Conservation (phyloP, 2,888 invertebrate genomes). For the Leuctra nigra region DNA sequence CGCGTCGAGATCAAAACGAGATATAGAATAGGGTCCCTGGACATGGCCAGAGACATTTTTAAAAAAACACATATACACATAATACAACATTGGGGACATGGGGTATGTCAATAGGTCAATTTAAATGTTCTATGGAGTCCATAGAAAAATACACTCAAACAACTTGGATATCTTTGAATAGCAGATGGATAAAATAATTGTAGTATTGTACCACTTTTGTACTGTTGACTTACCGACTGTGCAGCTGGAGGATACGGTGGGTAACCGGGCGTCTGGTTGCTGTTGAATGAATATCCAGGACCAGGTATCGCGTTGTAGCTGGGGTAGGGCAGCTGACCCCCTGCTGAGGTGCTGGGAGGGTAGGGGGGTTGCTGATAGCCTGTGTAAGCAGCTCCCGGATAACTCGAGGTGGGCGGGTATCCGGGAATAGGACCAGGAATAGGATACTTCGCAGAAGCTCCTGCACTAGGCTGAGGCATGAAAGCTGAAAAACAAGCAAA, state of each 20-base stretch:
- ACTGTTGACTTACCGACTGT: constrained; percentile 18
- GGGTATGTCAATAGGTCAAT: too few species aligned
- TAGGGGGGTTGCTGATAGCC: constrained; percentile 32
- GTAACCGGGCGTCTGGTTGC: background rate
- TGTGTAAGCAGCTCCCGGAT: constrained; percentile 34
- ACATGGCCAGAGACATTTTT: too few species aligned
- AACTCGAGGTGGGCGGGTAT: constrained; percentile 33
- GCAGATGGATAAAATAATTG: too few species aligned
- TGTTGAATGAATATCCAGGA: constrained; percentile 14
- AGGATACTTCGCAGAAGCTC: constrained; percentile 22
- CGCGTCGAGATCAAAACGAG: too few species aligned
- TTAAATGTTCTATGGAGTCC: too few species aligned
- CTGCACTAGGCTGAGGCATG: constrained; percentile 41
- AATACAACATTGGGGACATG: too few species aligned
- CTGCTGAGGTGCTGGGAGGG: background rate
- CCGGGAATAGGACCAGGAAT: constrained; percentile 31
- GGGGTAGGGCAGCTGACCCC: constrained; percentile 34
- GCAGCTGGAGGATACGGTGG: constrained; percentile 38
- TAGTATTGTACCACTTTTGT: too few species aligned
- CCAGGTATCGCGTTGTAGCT: constrained; percentile 44
- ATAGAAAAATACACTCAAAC: too few species aligned
- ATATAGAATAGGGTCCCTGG: too few species aligned
- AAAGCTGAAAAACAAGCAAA: constrained; percentile 38
- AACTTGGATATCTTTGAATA: too few species aligned
- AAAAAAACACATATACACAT: too few species aligned